Evolutionary conservation across 2,888 invertebrate species (phyloP).

Genomic region (Panorpa germanica): DNA sequence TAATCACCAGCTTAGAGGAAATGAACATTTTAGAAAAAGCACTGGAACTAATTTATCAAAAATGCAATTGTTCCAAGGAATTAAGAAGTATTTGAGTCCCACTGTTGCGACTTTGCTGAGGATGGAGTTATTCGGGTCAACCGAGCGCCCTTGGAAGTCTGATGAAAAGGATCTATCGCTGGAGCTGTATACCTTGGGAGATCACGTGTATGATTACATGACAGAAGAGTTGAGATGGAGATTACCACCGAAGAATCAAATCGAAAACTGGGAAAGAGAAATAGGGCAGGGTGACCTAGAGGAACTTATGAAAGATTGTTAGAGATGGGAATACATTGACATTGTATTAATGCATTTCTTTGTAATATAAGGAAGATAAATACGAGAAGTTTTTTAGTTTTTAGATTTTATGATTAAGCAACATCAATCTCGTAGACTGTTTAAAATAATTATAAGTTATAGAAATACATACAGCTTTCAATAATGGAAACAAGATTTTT

Average conservation of each 20-base stretch:
- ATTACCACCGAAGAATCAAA: constrained; percentile 18
- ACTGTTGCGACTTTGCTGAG: constrained; percentile 22
- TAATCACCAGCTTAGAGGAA: background rate
- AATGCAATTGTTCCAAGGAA: constrained; percentile 20
- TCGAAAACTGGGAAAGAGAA: constrained; percentile 18
- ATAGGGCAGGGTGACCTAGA: constrained; percentile 13
- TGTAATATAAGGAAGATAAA: too few species aligned
- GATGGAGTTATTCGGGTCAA: constrained; percentile 23
- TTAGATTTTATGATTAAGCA: too few species aligned
- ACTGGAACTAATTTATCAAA: constrained; percentile 14
- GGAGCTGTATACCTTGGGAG: constrained; percentile 20
- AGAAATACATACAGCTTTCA: too few species aligned
- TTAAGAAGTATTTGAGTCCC: constrained; percentile 21
- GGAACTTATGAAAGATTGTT: background rate
- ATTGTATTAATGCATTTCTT: too few species aligned
- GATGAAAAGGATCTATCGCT: constrained; percentile 20
- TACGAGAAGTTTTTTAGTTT: too few species aligned
- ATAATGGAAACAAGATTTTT: too few species aligned
- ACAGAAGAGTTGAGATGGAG: constrained; percentile 23
- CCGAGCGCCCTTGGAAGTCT: constrained; percentile 20
- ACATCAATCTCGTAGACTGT: too few species aligned
- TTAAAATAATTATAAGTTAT: too few species aligned
- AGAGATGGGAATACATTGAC: too few species aligned
- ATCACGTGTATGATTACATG: constrained; percentile 19
- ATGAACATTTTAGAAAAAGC: background rate